Evolutionary conservation across 2,888 invertebrate genomes (phyloP).

Genomic region (Pollenia angustigena): DNA sequence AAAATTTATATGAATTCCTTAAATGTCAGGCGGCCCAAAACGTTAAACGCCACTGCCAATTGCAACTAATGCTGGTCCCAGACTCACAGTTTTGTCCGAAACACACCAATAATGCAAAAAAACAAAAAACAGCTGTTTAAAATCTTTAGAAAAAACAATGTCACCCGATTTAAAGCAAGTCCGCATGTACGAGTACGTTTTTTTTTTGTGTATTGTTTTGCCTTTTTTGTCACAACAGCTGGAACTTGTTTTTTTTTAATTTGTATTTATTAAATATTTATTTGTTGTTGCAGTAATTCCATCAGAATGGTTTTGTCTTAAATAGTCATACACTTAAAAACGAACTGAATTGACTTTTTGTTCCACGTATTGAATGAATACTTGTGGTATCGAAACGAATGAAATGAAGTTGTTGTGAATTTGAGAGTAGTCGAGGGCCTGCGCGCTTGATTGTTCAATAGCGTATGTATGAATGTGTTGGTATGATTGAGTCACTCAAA

Average conservation of each 20-base stretch:
- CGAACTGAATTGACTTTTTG: constrained; percentile 10
- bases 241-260: constrained; percentile 33
- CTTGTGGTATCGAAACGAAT: background rate
- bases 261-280: background rate
- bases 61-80: constrained; percentile 20
- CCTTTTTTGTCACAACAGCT: constrained; percentile 39
- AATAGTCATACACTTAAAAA: constrained; percentile 30
- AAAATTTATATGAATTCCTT: no score
- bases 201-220: background rate
- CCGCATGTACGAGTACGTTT: background rate
- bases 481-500: background rate
- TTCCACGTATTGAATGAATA: background rate
- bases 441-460: no score
- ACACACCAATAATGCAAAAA: background rate
- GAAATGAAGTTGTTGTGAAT: no score
- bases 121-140: constrained; percentile 44
- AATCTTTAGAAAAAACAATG: constrained; percentile 30
- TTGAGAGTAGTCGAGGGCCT: no score
- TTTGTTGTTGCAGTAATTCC: constrained; percentile 3
- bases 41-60: no score
- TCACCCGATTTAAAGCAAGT: constrained; percentile 22
- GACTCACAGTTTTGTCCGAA: background rate
- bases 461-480: no score
- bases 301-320: background rate
- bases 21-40: no score